Percentiles rank a stretch among this genome's conserved stretches.
These are phyloP conservation scores for Danio jaintianensis DNA, from an alignment of 2,797 vertebrate genomes.

Conservation along the genomic window DNA sequence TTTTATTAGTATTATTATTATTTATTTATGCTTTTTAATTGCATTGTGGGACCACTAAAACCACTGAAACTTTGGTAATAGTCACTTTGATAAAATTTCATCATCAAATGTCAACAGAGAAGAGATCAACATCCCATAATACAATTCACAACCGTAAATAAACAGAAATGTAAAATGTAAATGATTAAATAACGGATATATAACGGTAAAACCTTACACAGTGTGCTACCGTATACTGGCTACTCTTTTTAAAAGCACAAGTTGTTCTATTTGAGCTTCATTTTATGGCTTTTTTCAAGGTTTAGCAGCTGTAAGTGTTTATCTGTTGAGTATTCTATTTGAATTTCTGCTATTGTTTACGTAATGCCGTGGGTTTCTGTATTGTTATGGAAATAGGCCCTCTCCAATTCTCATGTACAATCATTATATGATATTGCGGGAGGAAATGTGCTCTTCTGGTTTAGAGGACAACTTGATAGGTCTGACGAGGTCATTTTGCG, in stretches of 20 bases:
- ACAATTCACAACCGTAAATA: too few relatives aligned
- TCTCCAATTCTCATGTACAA: slow-evolving; percentile 34
- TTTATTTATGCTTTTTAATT: too few relatives aligned
- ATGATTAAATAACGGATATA: too few relatives aligned
- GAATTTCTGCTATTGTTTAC: slow-evolving; percentile 24
- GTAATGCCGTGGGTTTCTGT: slow-evolving; percentile 5
- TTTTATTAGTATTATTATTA: too few relatives aligned
- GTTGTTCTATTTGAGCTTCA: not conserved
- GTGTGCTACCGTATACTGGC: too few relatives aligned
- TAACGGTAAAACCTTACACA: too few relatives aligned
- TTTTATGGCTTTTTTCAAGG: slow-evolving; percentile 20
- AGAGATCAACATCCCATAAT: too few relatives aligned
- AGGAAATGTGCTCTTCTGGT: slow-evolving; percentile 37
- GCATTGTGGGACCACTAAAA: too few relatives aligned
- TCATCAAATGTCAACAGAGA: too few relatives aligned
- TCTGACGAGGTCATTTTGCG: slow-evolving; percentile 28
- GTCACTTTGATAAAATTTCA: too few relatives aligned
- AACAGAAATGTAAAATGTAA: too few relatives aligned
- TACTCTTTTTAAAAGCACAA: not conserved
- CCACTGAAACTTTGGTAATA: too few relatives aligned
- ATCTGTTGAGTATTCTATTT: slow-evolving; percentile 8
- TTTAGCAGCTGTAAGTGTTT: not conserved
- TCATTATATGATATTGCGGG: slow-evolving; percentile 40
- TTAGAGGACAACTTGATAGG: slow-evolving; percentile 40
- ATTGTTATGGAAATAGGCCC: slow-evolving; percentile 43